These are phyloP conservation scores for Phataginus tetradactyla DNA, from an alignment of 2,797 vertebrate species.

Conservation along the genomic window DNA sequence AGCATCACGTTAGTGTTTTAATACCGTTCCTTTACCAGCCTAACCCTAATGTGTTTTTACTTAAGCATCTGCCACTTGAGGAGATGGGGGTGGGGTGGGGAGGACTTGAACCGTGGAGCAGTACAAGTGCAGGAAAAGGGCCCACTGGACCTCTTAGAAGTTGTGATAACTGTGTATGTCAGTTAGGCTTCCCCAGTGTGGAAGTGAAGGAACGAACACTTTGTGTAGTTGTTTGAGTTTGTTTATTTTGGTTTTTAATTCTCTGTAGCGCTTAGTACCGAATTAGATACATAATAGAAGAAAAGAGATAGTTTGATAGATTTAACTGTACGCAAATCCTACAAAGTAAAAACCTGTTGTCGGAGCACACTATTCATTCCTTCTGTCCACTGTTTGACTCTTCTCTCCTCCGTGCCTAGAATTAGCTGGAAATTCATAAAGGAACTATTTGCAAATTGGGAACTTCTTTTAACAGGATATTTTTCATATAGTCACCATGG, in stretches of 20 bases:
- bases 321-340: background rate
- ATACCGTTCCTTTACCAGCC: background rate
- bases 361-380: background rate
- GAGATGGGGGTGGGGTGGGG: background rate
- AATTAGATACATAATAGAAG: background rate
- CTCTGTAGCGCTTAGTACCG: background rate
- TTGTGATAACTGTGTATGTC: background rate
- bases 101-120: background rate
- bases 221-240: slow-evolving; percentile 10
- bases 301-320: background rate
- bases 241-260: slow-evolving; percentile 18
- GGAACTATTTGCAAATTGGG: slow-evolving; percentile 10
- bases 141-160: background rate
- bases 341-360: slow-evolving; percentile 13
- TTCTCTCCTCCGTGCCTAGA: background rate
- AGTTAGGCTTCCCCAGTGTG: background rate
- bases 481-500: background rate
- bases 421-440: background rate
- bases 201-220: background rate
- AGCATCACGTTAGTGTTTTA: background rate
- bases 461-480: background rate
- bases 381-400: background rate
- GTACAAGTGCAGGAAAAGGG: background rate
- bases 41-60: background rate
- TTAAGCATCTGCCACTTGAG: background rate